phyloP scores from a whole-genome alignment of 2,888 invertebrate genomes.

The Drepana falcataria region DNA sequence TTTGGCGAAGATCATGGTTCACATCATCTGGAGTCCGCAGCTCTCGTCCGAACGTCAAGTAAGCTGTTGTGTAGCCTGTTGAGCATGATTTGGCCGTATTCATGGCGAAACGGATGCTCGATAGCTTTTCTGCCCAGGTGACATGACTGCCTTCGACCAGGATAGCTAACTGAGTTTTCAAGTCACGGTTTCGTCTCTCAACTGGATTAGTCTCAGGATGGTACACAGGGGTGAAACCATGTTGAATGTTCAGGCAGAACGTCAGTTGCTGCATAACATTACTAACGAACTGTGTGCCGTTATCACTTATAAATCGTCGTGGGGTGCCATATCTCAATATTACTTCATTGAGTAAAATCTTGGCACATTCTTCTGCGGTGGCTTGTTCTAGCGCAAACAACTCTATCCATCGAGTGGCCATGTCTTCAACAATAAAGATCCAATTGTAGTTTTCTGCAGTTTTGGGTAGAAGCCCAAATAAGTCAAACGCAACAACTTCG shows the following conservation, averaged over 20 bases:
- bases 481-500: slow-evolving; percentile 31
- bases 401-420: slow-evolving; percentile 21
- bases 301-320: slow-evolving; percentile 35
- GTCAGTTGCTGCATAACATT: slow-evolving; percentile 33
- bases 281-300: slow-evolving; percentile 37
- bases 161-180: slow-evolving; percentile 24
- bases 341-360: slow-evolving; percentile 27
- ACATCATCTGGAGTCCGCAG: slow-evolving; percentile 10
- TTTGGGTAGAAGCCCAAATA: slow-evolving; percentile 26
- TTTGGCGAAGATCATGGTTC: slow-evolving; percentile 6
- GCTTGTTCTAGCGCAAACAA: slow-evolving; percentile 20
- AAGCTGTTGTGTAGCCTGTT: slow-evolving; percentile 20
- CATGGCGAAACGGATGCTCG: slow-evolving; percentile 24
- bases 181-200: slow-evolving; percentile 14
- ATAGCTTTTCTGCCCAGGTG: slow-evolving; percentile 17
- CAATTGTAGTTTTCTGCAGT: slow-evolving; percentile 8
- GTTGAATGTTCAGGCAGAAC: slow-evolving; percentile 20
- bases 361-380: slow-evolving; percentile 23
- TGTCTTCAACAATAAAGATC: slow-evolving; percentile 22
- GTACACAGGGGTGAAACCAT: slow-evolving; percentile 28
- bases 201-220: slow-evolving; percentile 29
- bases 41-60: slow-evolving; percentile 25
- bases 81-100: slow-evolving; percentile 14
- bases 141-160: slow-evolving; percentile 17
- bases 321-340: slow-evolving; percentile 37